Base-by-base conservation (phyloP, 92 coral and sea anemone species). In the Zoanthus solanderi region DNA sequence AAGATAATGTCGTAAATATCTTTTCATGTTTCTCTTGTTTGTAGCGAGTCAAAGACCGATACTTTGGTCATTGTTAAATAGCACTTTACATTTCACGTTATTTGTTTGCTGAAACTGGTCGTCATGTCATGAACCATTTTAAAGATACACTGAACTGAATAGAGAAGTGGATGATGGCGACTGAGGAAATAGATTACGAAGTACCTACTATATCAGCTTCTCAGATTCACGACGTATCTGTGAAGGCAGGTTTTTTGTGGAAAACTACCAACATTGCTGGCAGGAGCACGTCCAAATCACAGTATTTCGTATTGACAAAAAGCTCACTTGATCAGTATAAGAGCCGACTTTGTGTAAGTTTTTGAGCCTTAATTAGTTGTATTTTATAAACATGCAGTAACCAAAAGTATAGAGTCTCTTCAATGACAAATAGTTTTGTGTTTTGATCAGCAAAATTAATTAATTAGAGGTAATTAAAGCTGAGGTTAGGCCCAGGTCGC, bases 261-360 rank as follows among this genome's bases (percentile, higher is more conserved):
- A 91, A 90, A 84, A 78, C 90, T 4, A 87, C 90, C 29, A 79
- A 83, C 45, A 86, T 87, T 78, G 88, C 93, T 17, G 93, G 95
- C 15, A 65, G 95, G 58, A 83, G 89, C 5, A 56, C 88, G 32
- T 86, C 95, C 0, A 93, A 83, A 54, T 91, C 91, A 37, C 90
- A 91, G 65, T 95, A 89, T 78, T 95, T 89, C 71, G 94, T 95
- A 46, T 86, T 95, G 57, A 93, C 98, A 8, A 91, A 88, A 52
- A 90, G 93, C 68, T 93, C 98, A 6, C 71, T 95, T 79, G 98
- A 95, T 80, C 90, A 93, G 57, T 95, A 87, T 87, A 91, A 93
- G 65, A 95, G 90, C 73, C 87, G 91, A 13, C 89, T 89, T 54
- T 91, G 92, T 89, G 98, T 95, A 91, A 91, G 93, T 91, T 75